phyloP scores from a whole-genome alignment of 2,888 invertebrate genomes.

The Girardia tigrina region DNA sequence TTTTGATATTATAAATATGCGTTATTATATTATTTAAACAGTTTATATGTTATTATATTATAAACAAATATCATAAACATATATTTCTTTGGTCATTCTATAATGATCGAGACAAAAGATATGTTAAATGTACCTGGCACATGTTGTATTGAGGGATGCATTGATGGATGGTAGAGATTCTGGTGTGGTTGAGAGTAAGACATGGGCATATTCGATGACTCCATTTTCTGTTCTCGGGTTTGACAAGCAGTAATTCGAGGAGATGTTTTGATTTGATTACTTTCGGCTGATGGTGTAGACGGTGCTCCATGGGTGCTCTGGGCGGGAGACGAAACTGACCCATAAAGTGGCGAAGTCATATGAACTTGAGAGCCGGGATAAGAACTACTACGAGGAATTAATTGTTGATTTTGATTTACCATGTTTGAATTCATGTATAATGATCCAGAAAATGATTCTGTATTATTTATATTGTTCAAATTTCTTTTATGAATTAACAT shows the following conservation, averaged over 20 bases:
- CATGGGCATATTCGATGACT: neutral
- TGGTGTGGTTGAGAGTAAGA: neutral
- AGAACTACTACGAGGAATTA: slow-evolving; percentile 7
- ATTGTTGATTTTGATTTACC: slow-evolving; percentile 17
- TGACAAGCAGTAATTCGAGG: neutral
- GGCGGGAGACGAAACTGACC: neutral
- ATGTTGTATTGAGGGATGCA: slow-evolving; percentile 8
- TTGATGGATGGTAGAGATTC: slow-evolving; percentile 8
- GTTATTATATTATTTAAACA: no score
- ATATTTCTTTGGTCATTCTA: no score
- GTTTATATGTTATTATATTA: no score
- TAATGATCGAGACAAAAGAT: neutral
- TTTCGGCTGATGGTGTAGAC: neutral
- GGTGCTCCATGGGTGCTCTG: slow-evolving; percentile 3
- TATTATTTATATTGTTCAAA: no score
- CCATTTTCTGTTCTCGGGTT: neutral
- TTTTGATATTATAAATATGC: no score
- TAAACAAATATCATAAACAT: no score
- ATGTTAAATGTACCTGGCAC: neutral
- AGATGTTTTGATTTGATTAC: neutral
- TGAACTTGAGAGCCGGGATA: neutral
- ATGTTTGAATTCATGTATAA: neutral
- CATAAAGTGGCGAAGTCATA: neutral
- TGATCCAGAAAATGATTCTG: neutral
- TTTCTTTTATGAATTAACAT: no score